Percentiles rank a stretch among this genome's conserved stretches.
Conservation (phyloP, 64 coral and sea anemone species). For the Montipora efflorescens region DNA sequence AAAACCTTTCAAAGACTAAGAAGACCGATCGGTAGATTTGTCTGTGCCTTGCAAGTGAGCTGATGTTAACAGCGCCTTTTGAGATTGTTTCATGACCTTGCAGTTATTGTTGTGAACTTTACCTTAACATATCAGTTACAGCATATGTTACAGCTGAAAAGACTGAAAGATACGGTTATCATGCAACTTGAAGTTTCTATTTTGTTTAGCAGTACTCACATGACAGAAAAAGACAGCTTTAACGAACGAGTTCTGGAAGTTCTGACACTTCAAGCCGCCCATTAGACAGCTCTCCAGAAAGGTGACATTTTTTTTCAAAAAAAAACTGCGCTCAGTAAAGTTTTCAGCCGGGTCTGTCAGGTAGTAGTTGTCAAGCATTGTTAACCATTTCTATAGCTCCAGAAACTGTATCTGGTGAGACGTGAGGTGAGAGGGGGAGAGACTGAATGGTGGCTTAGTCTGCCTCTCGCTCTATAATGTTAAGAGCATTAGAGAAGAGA, state of each 20-base stretch:
- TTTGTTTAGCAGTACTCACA: not conserved
- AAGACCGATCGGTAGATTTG: constrained; percentile 1
- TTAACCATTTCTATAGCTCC: too few relatives aligned
- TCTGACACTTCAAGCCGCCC: not conserved
- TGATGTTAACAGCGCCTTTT: constrained; percentile 5
- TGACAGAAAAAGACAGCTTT: constrained; percentile 10
- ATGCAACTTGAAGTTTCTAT: not conserved
- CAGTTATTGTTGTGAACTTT: not conserved
- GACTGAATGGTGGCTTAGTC: too few relatives aligned
- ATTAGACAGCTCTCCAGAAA: constrained; percentile 9
- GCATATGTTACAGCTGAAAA: not conserved
- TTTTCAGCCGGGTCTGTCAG: not conserved
- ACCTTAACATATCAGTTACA: not conserved
- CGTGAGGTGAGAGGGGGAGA: too few relatives aligned
- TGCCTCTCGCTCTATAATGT: too few relatives aligned
- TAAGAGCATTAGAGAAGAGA: not conserved
- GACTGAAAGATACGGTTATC: not conserved
- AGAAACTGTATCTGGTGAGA: too few relatives aligned
- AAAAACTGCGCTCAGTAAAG: not conserved
- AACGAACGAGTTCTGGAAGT: not conserved
- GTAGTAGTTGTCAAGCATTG: too few relatives aligned
- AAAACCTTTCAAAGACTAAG: constrained; percentile 2
- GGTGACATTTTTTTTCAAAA: not conserved
- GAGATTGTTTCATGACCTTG: not conserved
- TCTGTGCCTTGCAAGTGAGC: not conserved